Evolutionary conservation across 1,140 invertebrate species (phyloP).

Genomic region (Temnothorax nylanderi): DNA sequence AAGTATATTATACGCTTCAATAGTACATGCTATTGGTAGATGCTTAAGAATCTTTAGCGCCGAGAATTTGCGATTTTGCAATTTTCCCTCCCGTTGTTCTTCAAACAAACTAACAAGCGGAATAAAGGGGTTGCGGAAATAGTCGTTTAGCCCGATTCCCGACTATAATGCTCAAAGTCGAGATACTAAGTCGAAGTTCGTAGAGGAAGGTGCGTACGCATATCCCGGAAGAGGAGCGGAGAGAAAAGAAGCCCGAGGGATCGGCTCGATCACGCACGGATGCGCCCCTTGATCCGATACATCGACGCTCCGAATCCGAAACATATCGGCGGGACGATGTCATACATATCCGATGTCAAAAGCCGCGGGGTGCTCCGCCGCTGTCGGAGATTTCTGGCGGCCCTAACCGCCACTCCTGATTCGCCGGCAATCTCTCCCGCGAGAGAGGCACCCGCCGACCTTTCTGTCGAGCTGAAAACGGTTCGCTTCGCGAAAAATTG

Average conservation of each 20-base stretch:
- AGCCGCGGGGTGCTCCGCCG: conserved; percentile 50
- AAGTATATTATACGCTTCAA: background rate
- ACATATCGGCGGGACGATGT: conserved; percentile 70
- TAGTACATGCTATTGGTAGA: background rate
- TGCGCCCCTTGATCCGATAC: conserved; percentile 67
- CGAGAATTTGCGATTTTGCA: background rate
- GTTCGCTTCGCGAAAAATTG: conserved; percentile 24
- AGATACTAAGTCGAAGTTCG: conserved; percentile 28
- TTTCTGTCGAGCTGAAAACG: conserved; percentile 42
- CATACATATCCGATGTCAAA: conserved; percentile 76
- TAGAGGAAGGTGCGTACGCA: conserved; percentile 29
- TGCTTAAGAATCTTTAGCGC: background rate
- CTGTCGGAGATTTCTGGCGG: conserved; percentile 48
- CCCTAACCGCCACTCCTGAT: conserved; percentile 30
- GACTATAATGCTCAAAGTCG: conserved; percentile 24
- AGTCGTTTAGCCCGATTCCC: conserved; percentile 7
- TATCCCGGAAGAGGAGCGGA: background rate
- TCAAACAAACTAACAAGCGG: conserved; percentile 21
- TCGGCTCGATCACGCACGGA: conserved; percentile 70
- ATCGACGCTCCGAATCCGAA: conserved; percentile 68
- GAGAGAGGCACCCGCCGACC: background rate
- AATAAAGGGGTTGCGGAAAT: background rate
- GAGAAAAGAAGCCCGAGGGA: conserved; percentile 51
- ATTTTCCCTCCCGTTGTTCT: background rate
- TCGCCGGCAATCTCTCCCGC: conserved; percentile 28